Base-by-base conservation (phyloP, 1,140 invertebrate genomes). In the Drosophila parabipectinata region DNA sequence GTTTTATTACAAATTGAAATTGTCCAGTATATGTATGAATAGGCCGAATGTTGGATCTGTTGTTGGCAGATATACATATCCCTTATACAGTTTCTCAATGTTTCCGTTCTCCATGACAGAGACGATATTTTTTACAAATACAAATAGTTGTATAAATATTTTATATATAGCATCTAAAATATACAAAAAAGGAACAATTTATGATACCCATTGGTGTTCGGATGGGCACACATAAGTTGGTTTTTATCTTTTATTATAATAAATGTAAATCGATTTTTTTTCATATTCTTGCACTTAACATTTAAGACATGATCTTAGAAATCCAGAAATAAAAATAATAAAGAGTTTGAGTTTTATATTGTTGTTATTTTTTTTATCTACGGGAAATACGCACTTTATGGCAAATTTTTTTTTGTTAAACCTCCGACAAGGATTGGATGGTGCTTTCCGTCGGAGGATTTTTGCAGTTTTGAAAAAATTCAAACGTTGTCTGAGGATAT, bases 111-210 rank as follows among this genome's bases (percentile, higher is more conserved):
- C 61, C 39, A 8, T 34, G 44, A 48, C 30, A 67, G 66, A 55
- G 66, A 12, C 64, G 63, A 62, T 62, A 15, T 28, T 28, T 64
- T 67, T 72, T 84, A 66, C 47, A 72, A 80, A 48, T 85, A 62
- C 66, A 77, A 68, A 61, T 62, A 66, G 73, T 85, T 77, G 60
- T 79, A 73, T 76, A 84, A 68, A 50, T 80, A 85, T 67, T 72
- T 77, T 66, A 77, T 60, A 61, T 85, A 58, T 81, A 82, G 58
- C 26, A 45, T 67, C 82, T 88, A 88, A 82, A 79, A 88, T 88
- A 88, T 88, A 88, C 83, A 88, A 88, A 88, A 87, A 88, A 88
- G 83, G 83, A 88, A 88, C 83, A 88, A 77, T 79, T 84, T 88
- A 79, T 88, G 84, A 58, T 54, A 32, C 74, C 84, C 82, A 44